A percentile compares a stretch with the other conserved stretches of the same genome.
Evolutionary conservation across 2,888 invertebrate species (phyloP).

Genomic region (Strigamia transsilvanica): DNA sequence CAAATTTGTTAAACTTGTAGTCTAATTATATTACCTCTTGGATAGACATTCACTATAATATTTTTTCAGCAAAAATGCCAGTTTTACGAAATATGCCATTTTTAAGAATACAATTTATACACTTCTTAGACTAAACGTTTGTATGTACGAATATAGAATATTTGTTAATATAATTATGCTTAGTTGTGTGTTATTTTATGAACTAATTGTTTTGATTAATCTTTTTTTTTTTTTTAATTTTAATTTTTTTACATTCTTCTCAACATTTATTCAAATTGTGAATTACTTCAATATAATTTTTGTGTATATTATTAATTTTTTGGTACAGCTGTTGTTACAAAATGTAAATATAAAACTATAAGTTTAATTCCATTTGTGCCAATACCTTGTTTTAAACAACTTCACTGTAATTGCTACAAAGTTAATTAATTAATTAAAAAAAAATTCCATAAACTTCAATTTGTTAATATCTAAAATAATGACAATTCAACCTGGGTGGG

Average conservation of each 20-base stretch:
- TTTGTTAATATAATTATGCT: constrained; percentile 36
- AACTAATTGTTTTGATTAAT: constrained; percentile 40
- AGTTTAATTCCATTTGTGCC: constrained; percentile 40
- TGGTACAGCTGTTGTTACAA: constrained; percentile 35
- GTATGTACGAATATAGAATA: background rate
- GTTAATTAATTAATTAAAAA: constrained; percentile 4
- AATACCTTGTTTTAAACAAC: background rate
- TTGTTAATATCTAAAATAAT: background rate
- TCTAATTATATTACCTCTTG: constrained; percentile 21
- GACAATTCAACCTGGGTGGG: constrained; percentile 21
- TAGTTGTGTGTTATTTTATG: constrained; percentile 25
- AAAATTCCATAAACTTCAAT: background rate
- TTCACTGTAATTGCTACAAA: background rate
- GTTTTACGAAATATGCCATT: background rate
- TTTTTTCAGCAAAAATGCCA: background rate
- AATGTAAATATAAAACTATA: constrained; percentile 30
- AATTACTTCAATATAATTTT: background rate
- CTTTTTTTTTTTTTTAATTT: background rate
- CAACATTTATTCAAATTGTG: constrained; percentile 17
- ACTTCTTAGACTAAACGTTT: background rate
- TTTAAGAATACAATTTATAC: background rate
- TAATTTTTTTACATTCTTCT: background rate
- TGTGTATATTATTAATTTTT: constrained; percentile 12
- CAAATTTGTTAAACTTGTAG: constrained; percentile 11
- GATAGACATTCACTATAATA: background rate